Evolutionary conservation across 2,113 vertebrate genomes (phyloP), one percentile per base, ranked within the genome.

Genomic region (Platichthys flesus): DNA sequence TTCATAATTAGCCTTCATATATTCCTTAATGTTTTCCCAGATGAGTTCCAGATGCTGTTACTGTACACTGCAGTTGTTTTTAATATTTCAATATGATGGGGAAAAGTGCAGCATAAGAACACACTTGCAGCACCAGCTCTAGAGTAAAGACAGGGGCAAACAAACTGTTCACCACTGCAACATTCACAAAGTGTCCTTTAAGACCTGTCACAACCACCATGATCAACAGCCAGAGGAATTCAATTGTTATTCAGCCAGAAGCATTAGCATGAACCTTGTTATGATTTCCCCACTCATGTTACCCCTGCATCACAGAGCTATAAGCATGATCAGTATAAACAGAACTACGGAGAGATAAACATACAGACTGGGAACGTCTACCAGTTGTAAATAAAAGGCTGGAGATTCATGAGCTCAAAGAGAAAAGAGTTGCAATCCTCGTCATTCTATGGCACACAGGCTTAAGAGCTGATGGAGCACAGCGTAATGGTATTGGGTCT

Each of bases 231-330:
- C 37, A 15, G 23, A 75, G 47, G 71, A 81, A 80, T 75, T 66
- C 65, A 49, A 84, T 49, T 59, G 69, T 63, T 71, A 54, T 62
- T 77, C 42, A 70, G 54, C 54, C 62, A 45, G 75, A 85, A 79
- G 66, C 69, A 83, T 77, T 76, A 85, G 47, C 16, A 20, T 28
- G 58, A 62, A 21, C 24, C 64, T 40, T 84, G 64, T 84, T 74
- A 72, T 56, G 66, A 69, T 80, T 28, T 52, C 21, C n/a, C 9
- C 3, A 12, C 74, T 86, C 56, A 63, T 64, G 70, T 72, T 79
- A 56, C 65, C 45, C 74, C 57, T 56, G 13, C 87, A 47, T 67
- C 63, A 73, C 21, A 60, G 62, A 74, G 60, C 18, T 37, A 57
- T 62, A 57, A 7, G 18, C 58, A 66, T 77, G 59, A 70, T 78